Evolutionary conservation across 2,888 invertebrate genomes (phyloP), one percentile per base, ranked within the genome.

Genomic region (Agriopis aurantiaria): DNA sequence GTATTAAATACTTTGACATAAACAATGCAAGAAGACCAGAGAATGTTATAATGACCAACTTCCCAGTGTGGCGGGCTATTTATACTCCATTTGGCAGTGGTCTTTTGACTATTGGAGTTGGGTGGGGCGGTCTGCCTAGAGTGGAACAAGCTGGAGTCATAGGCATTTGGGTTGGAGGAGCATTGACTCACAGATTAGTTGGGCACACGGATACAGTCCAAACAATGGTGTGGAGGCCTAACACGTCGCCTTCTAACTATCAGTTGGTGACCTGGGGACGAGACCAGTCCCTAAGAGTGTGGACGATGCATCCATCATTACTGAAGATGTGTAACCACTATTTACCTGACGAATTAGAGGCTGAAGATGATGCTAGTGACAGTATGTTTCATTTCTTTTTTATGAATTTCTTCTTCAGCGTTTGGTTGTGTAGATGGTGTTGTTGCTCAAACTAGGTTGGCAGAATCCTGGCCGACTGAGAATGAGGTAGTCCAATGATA

Each of bases 181-280:
- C 97, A 52, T 97, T 98, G 1, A 97, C 98, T 56, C 98, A 98
- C 85, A 97, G 98, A 43, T 97, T 99, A 87, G 97, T 98, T n/a
- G 99, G 99, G 0, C 99, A 99, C 83, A 97, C 97, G 8, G 99
- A 99, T 92, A 98, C 98, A 56, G 98, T 99, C 8, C 95, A 99
- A 69, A 99, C 99, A 83, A 99, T 99, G 95, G 98, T 98, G 75
- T 99, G 99, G 99, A 95, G 98, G 64, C 97, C 97, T 73, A 96
- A 96, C 82, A 85, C 92, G 86, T 95, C 95, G 72, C 95, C 95
- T 56, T 93, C 95, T 14, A 97, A 97, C 83, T 97, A 96, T 83
- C 98, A 99, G 86, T 92, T 99, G 57, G 97, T 99, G 0, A 99
- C 99, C 2, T 99, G 99, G 99, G 98, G 98, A 0, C 96, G 98